These are phyloP conservation scores for Hedychridium roseum DNA, from an alignment of 2,888 invertebrate species.

Conservation along the genomic window DNA sequence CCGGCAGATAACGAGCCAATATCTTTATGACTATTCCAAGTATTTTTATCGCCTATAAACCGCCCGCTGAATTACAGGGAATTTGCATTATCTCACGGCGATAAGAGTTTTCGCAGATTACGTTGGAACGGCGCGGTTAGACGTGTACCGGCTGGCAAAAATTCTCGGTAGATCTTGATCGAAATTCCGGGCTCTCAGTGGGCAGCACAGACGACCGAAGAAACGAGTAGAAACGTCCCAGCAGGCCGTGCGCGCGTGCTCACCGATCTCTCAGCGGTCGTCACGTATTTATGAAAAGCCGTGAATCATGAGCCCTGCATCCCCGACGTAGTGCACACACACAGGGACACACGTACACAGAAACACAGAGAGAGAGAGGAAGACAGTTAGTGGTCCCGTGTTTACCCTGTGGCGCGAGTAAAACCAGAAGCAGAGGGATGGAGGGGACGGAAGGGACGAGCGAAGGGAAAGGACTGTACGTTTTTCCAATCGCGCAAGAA, in stretches of 20 bases:
- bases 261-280: constrained; percentile 39
- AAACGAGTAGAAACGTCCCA: constrained; percentile 30
- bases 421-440: constrained; percentile 11
- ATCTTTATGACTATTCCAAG: too few species aligned
- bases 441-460: not conserved
- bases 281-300: constrained; percentile 47
- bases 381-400: constrained; percentile 9
- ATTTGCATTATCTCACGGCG: too few species aligned
- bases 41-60: too few species aligned
- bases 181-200: constrained; percentile 22
- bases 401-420: constrained; percentile 5
- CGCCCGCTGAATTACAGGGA: too few species aligned
- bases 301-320: constrained; percentile 30
- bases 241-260: constrained; percentile 27
- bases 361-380: too few species aligned
- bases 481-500: too few species aligned
- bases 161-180: too few species aligned
- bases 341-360: too few species aligned
- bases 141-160: too few species aligned
- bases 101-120: too few species aligned
- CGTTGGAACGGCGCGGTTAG: too few species aligned
- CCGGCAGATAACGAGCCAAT: too few species aligned
- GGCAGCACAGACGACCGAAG: constrained; percentile 12
- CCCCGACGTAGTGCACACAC: constrained; percentile 20
- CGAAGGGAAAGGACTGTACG: not conserved